These are phyloP conservation scores for Hemaris fuciformis DNA, from an alignment of 2,888 invertebrate genomes.

Conservation along the genomic window DNA sequence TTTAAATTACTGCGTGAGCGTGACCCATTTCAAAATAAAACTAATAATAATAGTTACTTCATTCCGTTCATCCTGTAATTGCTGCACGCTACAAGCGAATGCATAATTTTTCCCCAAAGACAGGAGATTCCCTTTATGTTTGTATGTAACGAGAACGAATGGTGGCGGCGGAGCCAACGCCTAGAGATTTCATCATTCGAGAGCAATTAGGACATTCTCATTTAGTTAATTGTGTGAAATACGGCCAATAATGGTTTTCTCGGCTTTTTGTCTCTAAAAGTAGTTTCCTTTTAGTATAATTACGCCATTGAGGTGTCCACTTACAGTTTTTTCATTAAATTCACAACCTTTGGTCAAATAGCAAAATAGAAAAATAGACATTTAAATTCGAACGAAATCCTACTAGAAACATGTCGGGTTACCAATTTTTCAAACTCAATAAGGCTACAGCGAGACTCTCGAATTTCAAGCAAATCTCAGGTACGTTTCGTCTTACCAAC, in stretches of 20 bases:
- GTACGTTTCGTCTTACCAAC: conserved; percentile 46
- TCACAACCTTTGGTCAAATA: neutral
- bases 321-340: neutral
- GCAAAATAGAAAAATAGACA: neutral
- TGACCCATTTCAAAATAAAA: conserved; percentile 4
- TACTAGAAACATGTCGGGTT: neutral
- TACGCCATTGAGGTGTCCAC: neutral
- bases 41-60: neutral
- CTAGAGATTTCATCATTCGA: conserved; percentile 59
- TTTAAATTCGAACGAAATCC: neutral
- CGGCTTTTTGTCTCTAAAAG: conserved; percentile 17
- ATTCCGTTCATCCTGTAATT: conserved; percentile 35
- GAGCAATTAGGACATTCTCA: conserved; percentile 59
- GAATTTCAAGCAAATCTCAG: conserved; percentile 35
- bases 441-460: conserved; percentile 7
- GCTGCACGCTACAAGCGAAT: conserved; percentile 41
- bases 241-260: conserved; percentile 54
- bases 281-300: neutral
- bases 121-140: conserved; percentile 65
- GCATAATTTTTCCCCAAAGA: conserved; percentile 66
- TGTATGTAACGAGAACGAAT: conserved; percentile 67
- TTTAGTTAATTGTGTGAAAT: conserved; percentile 57
- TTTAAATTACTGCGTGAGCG: neutral
- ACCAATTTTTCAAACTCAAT: conserved; percentile 7
- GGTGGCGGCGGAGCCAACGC: conserved; percentile 45